Base-by-base conservation (phyloP, 2,113 vertebrate species). In the Bujurquina vittata region DNA sequence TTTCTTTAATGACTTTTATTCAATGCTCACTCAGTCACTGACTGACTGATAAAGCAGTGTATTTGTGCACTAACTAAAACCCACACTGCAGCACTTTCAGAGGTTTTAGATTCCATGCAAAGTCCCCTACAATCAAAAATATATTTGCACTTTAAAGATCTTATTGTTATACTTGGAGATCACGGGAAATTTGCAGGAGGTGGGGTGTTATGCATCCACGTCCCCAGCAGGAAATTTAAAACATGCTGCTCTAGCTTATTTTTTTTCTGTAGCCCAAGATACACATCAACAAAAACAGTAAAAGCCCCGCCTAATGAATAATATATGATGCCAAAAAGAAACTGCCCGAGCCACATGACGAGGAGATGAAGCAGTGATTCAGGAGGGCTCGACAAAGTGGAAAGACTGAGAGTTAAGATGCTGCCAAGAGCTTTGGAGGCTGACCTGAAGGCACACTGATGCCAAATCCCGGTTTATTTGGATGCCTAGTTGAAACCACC, bases 1-100 rank as follows among this genome's bases (percentile, higher is more conserved):
- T 84, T 89, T 87, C 67, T 33, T 35, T 87, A 90, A 93, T 90
- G 84, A 88, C 90, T 83, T 83, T 88, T 69, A 90, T 88, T 92
- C 79, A 85, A 58, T 33, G 26, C 49, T 80, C 81, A 81, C 77
- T 86, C 82, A 77, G 17, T 75, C 76, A 75, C 58, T 57, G 55
- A 85, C 60, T 74, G 59, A 40, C 49, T 23, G 29, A 11, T 79
- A 23, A 81, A 83, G 10, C 57, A 14, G n/a, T 12, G 11, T 46
- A n/a, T 82, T 79, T 80, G 61, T 77, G 49, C 54, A 49, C 77
- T 72, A 62, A 63, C 46, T 20, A 37, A 85, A 81, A 58, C 65
- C 61, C 65, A 67, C 74, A 81, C 75, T 78, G 17, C 23, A 20
- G 56, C 49, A 23, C 67, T 57, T 62, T 31, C 26, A 79, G 22